These are phyloP conservation scores for Drosophila subobscura DNA, from an alignment of 1,140 invertebrate species.

Conservation along the genomic window DNA sequence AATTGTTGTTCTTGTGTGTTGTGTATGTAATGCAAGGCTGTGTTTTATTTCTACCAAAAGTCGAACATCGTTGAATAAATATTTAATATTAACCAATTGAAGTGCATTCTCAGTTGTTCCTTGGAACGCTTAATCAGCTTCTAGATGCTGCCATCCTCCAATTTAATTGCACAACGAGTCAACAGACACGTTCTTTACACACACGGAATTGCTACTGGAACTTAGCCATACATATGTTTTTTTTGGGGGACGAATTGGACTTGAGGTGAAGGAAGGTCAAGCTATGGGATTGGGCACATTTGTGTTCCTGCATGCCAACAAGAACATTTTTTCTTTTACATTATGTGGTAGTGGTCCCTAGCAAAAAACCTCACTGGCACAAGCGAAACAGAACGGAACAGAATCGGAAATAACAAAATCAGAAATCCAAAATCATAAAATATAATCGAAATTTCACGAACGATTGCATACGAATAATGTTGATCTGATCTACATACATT, in stretches of 20 bases:
- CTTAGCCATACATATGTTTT: no score
- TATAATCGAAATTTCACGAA: conserved; percentile 23
- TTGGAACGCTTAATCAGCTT: no score
- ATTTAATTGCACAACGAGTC: no score
- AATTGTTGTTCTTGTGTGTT: no score
- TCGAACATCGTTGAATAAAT: no score
- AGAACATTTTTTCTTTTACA: conserved; percentile 83
- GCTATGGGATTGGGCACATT: conserved; percentile 62
- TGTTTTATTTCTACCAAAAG: no score
- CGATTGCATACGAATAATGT: conserved; percentile 16
- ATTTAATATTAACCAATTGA: no score
- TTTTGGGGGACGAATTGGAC: neutral
- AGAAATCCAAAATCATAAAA: neutral
- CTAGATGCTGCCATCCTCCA: no score
- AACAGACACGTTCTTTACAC: no score
- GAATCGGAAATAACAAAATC: conserved; percentile 7
- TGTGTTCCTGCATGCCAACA: conserved; percentile 83
- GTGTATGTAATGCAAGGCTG: no score
- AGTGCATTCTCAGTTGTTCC: no score
- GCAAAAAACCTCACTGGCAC: conserved; percentile 61
- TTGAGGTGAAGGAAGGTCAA: conserved; percentile 19
- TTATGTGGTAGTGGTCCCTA: conserved; percentile 83
- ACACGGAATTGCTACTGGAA: no score
- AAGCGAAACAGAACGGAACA: conserved; percentile 23
- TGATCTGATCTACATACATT: conserved; percentile 11